Evolutionary conservation across 1,140 invertebrate genomes (phyloP).

Genomic region (Pantala flavescens): DNA sequence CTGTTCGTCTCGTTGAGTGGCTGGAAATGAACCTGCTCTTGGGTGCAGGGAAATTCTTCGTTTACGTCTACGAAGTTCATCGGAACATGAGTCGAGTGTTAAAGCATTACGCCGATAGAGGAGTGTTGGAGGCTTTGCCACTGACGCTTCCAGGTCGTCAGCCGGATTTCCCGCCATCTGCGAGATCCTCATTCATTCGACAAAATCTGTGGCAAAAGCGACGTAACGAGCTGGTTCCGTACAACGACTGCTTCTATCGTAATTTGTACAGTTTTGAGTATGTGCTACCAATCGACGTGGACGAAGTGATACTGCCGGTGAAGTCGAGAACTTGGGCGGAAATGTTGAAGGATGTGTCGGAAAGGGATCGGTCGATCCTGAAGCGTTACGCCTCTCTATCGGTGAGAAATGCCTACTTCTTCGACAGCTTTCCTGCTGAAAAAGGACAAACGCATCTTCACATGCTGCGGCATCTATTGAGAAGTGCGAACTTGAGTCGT

Average conservation of each 20-base stretch:
- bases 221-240: slow-evolving; percentile 56
- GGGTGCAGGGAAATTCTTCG: neutral
- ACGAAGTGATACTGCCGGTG: slow-evolving; percentile 45
- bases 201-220: slow-evolving; percentile 55
- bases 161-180: neutral
- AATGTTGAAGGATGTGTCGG: no score
- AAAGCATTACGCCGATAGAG: slow-evolving; percentile 39
- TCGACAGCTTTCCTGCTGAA: no score
- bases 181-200: slow-evolving; percentile 32
- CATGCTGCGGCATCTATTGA: no score
- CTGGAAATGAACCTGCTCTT: neutral
- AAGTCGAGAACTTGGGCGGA: no score
- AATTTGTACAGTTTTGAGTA: slow-evolving; percentile 49
- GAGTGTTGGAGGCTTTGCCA: slow-evolving; percentile 42
- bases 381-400: no score
- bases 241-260: slow-evolving; percentile 64
- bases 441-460: no score
- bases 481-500: no score
- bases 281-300: slow-evolving; percentile 56
- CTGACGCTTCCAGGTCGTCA: slow-evolving; percentile 28
- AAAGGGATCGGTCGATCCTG: no score
- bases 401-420: no score
- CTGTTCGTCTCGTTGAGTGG: neutral
- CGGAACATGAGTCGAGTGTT: slow-evolving; percentile 42
- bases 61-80: slow-evolving; percentile 31